Conservation (phyloP, 2,888 invertebrate genomes). For the Nesidiocoris tenuis region DNA sequence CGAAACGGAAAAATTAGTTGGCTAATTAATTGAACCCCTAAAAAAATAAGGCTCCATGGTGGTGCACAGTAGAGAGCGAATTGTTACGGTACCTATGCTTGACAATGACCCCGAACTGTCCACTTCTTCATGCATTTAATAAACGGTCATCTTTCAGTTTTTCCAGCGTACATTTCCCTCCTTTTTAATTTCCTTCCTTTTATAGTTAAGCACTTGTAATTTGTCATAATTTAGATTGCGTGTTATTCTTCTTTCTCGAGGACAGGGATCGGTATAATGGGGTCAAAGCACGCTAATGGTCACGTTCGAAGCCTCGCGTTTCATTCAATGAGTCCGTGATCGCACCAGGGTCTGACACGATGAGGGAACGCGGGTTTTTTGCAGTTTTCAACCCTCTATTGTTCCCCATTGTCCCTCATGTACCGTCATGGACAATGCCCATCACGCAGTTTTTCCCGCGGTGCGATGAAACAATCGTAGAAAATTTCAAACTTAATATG, state of each 20-base stretch:
- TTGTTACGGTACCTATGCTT: not conserved
- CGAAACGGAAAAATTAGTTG: no score
- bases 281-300: constrained; percentile 9
- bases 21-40: no score
- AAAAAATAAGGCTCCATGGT: no score
- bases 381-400: not conserved
- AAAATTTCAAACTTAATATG: not conserved
- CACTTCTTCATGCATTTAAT: not conserved
- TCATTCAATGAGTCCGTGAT: not conserved
- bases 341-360: not conserved
- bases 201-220: constrained; percentile 27
- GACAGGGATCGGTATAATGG: constrained; percentile 7
- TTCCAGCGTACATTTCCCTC: not conserved
- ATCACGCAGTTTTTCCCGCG: not conserved
- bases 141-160: constrained; percentile 19
- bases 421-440: not conserved
- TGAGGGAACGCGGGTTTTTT: not conserved
- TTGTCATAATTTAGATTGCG: constrained; percentile 29
- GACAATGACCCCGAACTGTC: not conserved
- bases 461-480: not conserved
- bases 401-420: not conserved
- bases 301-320: not conserved
- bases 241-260: constrained; percentile 13
- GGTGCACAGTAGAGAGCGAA: no score
- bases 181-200: constrained; percentile 27